phyloP scores from a whole-genome alignment of 2,797 vertebrate species.

The Glossophaga mutica region DNA sequence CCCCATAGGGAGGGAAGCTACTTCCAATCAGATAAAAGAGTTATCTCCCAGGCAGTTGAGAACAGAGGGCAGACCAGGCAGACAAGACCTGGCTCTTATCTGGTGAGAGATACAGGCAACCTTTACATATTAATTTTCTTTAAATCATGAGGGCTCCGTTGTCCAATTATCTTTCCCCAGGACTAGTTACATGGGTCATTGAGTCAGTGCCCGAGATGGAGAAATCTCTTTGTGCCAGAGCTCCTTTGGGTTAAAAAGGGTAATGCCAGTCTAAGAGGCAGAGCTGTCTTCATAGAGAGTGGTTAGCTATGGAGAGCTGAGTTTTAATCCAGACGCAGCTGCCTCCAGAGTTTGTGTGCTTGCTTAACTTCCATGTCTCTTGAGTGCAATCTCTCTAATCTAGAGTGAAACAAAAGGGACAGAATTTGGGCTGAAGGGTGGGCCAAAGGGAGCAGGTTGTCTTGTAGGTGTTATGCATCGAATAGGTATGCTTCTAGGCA shows the following conservation, averaged over 20 bases:
- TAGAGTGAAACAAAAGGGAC: neutral
- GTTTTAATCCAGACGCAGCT: neutral
- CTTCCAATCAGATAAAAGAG: conserved; percentile 37
- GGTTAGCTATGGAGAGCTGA: neutral
- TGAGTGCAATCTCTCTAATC: neutral
- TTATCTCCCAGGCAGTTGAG: neutral
- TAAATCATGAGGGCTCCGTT: neutral
- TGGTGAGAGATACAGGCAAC: neutral
- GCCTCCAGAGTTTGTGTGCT: rapidly evolving
- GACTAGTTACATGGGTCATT: conserved; percentile 21
- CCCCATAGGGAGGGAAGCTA: neutral
- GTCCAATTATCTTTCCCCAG: conserved; percentile 34
- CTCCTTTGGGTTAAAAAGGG: neutral
- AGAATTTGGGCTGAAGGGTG: neutral
- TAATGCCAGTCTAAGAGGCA: neutral
- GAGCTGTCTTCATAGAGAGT: neutral
- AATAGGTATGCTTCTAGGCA: neutral
- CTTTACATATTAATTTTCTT: conserved; percentile 47
- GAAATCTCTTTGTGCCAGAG: conserved; percentile 2
- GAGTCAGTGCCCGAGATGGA: neutral
- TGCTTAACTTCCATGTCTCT: rapidly evolving
- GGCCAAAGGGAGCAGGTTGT: neutral
- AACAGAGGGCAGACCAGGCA: neutral
- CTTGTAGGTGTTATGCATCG: neutral
- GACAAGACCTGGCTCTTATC: neutral